These are phyloP conservation scores for Tadarida brasiliensis DNA, from an alignment of 2,797 vertebrate species.

Conservation along the genomic window DNA sequence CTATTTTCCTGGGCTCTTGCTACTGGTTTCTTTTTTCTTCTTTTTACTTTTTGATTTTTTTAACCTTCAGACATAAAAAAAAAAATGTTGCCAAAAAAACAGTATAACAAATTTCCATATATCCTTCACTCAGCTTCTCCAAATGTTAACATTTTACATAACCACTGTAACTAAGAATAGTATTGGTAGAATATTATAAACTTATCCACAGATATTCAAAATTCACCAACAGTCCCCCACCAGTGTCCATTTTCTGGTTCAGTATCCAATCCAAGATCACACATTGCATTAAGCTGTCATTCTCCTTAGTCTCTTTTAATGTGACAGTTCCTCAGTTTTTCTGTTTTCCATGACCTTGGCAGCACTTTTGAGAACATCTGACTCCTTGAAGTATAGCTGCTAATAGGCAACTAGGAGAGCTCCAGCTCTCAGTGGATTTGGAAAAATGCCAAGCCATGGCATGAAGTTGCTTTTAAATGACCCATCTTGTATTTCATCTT, in stretches of 20 bases:
- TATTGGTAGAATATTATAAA: conserved; percentile 2
- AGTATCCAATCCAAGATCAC: neutral
- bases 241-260: conserved; percentile 3
- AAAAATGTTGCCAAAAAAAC: neutral
- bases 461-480: conserved; percentile 44
- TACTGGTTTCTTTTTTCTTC: neutral
- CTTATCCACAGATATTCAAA: neutral
- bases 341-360: conserved; percentile 41
- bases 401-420: neutral
- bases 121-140: conserved; percentile 1
- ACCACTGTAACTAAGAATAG: conserved; percentile 24
- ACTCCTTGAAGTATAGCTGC: neutral
- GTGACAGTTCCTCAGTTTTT: conserved; percentile 13
- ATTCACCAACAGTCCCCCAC: neutral
- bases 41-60: neutral
- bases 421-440: neutral
- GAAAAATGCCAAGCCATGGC: neutral
- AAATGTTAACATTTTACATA: conserved; percentile 52
- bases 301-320: conserved; percentile 28
- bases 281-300: neutral
- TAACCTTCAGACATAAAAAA: conserved; percentile 29
- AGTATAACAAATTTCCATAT: conserved; percentile 23
- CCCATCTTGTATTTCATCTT: conserved; percentile 37
- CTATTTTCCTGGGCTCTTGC: conserved; percentile 16
- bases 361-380: conserved; percentile 44